These are phyloP conservation scores for Umimayanthus chanpuru DNA, from an alignment of 92 coral and sea anemone species.

Conservation along the genomic window DNA sequence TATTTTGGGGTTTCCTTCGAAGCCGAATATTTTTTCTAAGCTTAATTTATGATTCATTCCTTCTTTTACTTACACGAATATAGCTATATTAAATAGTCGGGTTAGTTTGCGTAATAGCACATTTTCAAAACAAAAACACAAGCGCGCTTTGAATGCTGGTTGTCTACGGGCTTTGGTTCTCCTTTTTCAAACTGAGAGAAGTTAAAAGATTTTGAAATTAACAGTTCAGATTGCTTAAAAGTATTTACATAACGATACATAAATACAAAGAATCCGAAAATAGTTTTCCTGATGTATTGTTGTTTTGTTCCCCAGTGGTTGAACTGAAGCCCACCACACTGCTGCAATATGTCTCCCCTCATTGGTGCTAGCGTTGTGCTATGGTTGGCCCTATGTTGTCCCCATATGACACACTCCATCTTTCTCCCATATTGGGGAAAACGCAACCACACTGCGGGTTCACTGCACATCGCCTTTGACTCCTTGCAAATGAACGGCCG, in stretches of 20 bases:
- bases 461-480: slow-evolving; percentile 63
- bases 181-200: neutral
- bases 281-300: neutral
- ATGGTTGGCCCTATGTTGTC: slow-evolving; percentile 12
- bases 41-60: neutral
- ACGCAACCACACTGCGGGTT: slow-evolving; percentile 65
- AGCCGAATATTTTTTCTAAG: too few relatives aligned
- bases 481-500: slow-evolving; percentile 47
- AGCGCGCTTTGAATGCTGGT: neutral
- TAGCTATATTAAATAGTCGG: too few relatives aligned
- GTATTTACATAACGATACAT: neutral
- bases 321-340: neutral
- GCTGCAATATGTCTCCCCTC: neutral
- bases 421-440: slow-evolving; percentile 74
- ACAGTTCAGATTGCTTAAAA: neutral
- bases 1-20: too few relatives aligned
- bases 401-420: slow-evolving; percentile 52
- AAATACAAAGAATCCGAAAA: neutral
- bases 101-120: too few relatives aligned
- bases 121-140: neutral
- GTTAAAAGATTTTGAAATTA: too few relatives aligned
- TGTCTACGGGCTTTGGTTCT: neutral
- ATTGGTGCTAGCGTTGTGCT: neutral
- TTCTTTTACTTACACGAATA: too few relatives aligned
- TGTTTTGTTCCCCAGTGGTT: neutral